Evolutionary conservation across 2,113 vertebrate species (phyloP).

Genomic region (Ceratotherium simum): DNA sequence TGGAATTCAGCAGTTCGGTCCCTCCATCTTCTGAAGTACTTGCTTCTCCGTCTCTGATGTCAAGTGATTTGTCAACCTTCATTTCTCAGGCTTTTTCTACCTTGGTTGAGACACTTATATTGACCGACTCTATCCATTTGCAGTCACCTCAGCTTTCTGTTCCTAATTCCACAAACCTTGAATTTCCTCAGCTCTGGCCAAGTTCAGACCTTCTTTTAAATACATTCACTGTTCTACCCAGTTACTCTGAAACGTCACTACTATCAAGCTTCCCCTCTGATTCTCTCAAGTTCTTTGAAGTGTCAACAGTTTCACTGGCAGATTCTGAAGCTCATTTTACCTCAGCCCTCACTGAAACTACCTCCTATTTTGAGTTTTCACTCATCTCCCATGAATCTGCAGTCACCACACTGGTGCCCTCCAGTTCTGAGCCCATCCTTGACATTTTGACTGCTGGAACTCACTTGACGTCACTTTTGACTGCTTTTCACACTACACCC

Average conservation of each 20-base stretch:
- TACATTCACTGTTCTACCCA: neutral
- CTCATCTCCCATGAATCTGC: neutral
- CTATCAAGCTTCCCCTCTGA: slow-evolving; percentile 47
- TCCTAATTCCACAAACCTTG: neutral
- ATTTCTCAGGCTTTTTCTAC: slow-evolving; percentile 73
- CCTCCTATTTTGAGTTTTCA: slow-evolving; percentile 82
- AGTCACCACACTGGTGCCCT: slow-evolving; percentile 74
- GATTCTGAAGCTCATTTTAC: slow-evolving; percentile 81
- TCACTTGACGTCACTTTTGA: slow-evolving; percentile 69
- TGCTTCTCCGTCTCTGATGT: slow-evolving; percentile 42
- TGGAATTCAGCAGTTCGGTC: slow-evolving; percentile 66
- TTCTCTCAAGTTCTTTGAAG: slow-evolving; percentile 72
- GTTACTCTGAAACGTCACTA: neutral
- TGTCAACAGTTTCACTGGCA: neutral
- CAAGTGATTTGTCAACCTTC: slow-evolving; percentile 58
- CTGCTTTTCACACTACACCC: slow-evolving; percentile 69
- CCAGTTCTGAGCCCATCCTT: slow-evolving; percentile 61
- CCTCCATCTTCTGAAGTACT: neutral
- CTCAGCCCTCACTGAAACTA: slow-evolving; percentile 85
- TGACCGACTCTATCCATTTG: slow-evolving; percentile 54
- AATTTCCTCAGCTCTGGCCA: slow-evolving; percentile 72
- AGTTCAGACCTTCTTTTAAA: slow-evolving; percentile 64
- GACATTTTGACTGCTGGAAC: slow-evolving; percentile 64
- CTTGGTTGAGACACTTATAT: neutral
- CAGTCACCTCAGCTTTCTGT: slow-evolving; percentile 47